Base-by-base conservation (phyloP, 37 sponge, comb jelly and placozoan genomes). In the Diacarnus erythraeanus region DNA sequence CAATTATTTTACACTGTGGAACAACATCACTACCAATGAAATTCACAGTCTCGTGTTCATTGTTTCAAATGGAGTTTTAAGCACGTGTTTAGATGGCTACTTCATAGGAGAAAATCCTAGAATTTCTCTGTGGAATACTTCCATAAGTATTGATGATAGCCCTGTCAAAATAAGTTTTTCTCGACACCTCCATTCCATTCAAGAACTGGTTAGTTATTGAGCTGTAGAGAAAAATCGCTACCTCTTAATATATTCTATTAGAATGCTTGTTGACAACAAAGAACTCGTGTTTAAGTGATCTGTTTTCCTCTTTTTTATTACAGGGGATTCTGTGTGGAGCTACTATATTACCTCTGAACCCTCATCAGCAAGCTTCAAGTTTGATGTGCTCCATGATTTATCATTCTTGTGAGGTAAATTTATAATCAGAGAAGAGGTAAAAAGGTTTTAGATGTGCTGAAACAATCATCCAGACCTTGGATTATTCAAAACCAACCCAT, bases 11-110 rank as follows among this genome's bases (percentile, higher is more conserved):
- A 64, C 69, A 22, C 69, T 70, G 1, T 69, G 69, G 75, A 72
- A 20, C 5, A 78, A 86, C 63, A 17, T 76, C 0, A 54, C 77
- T 60, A n/a, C 9, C 42, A 20, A 30, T 59, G 31, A 35, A 40
- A 31, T 36, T 3, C 64, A 84, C 43, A 61, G 21, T 26, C 51
- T 91, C 38, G 58, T 77, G 17, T 57, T 91, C 33, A 67, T 77
- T 25, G 80, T 91, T 2, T 27, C 43, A 3, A 73, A 82, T 74
- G 83, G 87, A 21, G 29, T 33, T 15, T 17, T 91, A 6, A 82
- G 83, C 34, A 43, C 74, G 20, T 91, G 91, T 59, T n/a, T 86
- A 33, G 72, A 91, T 73, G 87, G 83, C 22, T 68, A 66, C 25
- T 77, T 75, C 42, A 63, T 38, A 23, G 64, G 25, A 6, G 63